These are phyloP conservation scores for Leptinotarsa texana DNA, from an alignment of 1,140 invertebrate species.

Conservation along the genomic window DNA sequence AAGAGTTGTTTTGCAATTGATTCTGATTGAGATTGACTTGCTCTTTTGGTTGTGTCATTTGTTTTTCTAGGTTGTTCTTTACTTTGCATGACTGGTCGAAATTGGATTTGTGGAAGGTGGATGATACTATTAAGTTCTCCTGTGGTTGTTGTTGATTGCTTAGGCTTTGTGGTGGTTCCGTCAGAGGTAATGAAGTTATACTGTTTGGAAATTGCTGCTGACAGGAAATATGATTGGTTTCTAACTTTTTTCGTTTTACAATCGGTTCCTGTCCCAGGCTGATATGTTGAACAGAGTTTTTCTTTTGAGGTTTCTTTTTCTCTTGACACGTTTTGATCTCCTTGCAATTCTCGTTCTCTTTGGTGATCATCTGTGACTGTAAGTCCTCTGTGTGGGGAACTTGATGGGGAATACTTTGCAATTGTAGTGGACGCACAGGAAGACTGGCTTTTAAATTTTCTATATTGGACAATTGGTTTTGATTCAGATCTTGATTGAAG, in stretches of 20 bases:
- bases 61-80: neutral
- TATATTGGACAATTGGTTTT: neutral
- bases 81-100: neutral
- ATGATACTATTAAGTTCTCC: neutral
- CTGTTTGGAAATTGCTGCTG: constrained; percentile 5
- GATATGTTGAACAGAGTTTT: neutral
- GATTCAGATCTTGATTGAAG: neutral
- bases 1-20: constrained; percentile 15
- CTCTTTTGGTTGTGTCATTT: neutral
- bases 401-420: neutral
- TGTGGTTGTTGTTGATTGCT: neutral
- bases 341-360: neutral
- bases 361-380: neutral
- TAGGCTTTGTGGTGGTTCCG: neutral
- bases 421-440: neutral
- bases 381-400: neutral
- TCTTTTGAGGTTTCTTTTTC: neutral
- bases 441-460: neutral
- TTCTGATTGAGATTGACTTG: neutral
- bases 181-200: neutral
- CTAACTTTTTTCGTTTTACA: neutral
- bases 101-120: neutral
- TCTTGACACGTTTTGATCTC: neutral
- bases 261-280: neutral
- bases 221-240: neutral